Percentiles rank a stretch among this genome's conserved stretches.
These are phyloP conservation scores for Lithobates sylvaticus DNA, from an alignment of 2,797 vertebrate species.

Conservation along the genomic window DNA sequence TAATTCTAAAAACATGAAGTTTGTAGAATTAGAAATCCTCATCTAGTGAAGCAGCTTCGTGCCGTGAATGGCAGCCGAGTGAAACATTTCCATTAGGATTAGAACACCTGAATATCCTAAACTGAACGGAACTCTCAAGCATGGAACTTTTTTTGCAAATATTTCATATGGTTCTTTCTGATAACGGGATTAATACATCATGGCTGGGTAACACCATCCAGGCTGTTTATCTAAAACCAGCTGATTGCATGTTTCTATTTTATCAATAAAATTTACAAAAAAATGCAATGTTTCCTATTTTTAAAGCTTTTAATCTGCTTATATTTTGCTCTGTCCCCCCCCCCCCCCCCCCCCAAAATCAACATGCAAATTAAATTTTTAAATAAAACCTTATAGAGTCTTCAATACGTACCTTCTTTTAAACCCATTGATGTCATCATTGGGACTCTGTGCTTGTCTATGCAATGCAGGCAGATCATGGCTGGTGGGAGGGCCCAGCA, in stretches of 20 bases:
- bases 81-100: constrained; percentile 42
- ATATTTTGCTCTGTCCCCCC: too few relatives aligned
- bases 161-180: constrained; percentile 25
- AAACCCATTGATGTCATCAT: too few relatives aligned
- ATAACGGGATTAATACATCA: constrained; percentile 48
- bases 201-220: not conserved
- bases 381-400: too few relatives aligned
- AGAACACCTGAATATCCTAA: not conserved
- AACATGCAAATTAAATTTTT: too few relatives aligned
- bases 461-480: too few relatives aligned
- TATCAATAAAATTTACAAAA: not conserved
- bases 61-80: not conserved
- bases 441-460: too few relatives aligned
- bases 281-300: too few relatives aligned
- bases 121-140: not conserved
- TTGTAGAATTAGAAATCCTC: not conserved
- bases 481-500: too few relatives aligned
- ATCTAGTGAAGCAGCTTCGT: not conserved
- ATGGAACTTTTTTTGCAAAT: not conserved
- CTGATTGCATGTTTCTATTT: not conserved
- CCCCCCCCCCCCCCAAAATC: too few relatives aligned
- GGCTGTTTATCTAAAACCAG: not conserved
- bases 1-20: too few relatives aligned
- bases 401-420: too few relatives aligned
- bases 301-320: too few relatives aligned